A percentile compares a stretch with the other conserved stretches of the same genome.
phyloP scores from a whole-genome alignment of 2,888 invertebrate genomes.

The Dasysyrphus tricinctus region DNA sequence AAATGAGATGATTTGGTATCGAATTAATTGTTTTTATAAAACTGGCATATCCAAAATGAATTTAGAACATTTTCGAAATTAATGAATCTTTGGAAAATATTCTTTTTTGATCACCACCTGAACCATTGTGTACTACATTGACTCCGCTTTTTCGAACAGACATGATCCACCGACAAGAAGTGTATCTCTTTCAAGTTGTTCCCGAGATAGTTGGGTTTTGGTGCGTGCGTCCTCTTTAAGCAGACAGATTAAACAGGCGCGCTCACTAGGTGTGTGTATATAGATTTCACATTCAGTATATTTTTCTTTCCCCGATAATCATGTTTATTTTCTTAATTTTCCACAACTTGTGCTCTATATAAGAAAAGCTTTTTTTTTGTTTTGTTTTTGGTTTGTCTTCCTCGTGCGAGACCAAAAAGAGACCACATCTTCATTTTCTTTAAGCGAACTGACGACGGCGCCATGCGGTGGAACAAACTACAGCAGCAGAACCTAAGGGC shows the following conservation, averaged over 20 bases:
- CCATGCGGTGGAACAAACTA: slow-evolving; percentile 69
- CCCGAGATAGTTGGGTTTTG: slow-evolving; percentile 19
- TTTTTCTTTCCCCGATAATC: slow-evolving; percentile 71
- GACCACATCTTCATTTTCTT: slow-evolving; percentile 62
- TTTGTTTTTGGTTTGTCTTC: slow-evolving; percentile 16
- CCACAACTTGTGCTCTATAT: slow-evolving; percentile 72
- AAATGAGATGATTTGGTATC: too few relatives aligned
- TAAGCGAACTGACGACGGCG: slow-evolving; percentile 54
- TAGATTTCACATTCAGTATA: slow-evolving; percentile 62
- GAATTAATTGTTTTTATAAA: too few relatives aligned
- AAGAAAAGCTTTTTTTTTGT: slow-evolving; percentile 22
- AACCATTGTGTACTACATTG: slow-evolving; percentile 25
- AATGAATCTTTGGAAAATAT: background rate
- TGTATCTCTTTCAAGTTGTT: slow-evolving; percentile 65
- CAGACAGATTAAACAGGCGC: slow-evolving; percentile 33
- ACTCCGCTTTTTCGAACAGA: slow-evolving; percentile 1
- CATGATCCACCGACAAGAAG: slow-evolving; percentile 5
- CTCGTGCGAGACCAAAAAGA: slow-evolving; percentile 35
- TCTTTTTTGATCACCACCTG: background rate
- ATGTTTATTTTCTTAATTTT: slow-evolving; percentile 75
- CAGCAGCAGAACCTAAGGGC: slow-evolving; percentile 59
- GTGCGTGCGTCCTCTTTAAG: slow-evolving; percentile 23
- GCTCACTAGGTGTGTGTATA: slow-evolving; percentile 55
- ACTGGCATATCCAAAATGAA: too few relatives aligned
- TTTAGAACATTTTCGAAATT: too few relatives aligned